These are phyloP conservation scores for Drosophila kokeensis DNA, from an alignment of 2,888 invertebrate genomes.

Conservation along the genomic window DNA sequence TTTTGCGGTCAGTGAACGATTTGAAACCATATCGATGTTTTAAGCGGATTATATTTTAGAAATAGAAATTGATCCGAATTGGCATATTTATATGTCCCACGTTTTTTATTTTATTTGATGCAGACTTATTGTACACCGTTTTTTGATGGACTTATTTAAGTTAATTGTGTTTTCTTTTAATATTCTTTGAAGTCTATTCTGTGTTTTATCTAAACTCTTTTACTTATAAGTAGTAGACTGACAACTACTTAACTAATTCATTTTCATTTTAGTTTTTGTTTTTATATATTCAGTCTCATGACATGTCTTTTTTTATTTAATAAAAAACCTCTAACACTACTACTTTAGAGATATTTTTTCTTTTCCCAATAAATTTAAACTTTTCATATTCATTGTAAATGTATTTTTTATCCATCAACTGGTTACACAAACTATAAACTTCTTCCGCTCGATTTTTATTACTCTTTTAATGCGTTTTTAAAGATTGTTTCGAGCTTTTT, in stretches of 20 bases:
- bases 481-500: neutral
- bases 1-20: slow-evolving; percentile 20
- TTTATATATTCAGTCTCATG: neutral
- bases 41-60: slow-evolving; percentile 1
- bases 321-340: neutral
- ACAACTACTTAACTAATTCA: neutral
- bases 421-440: neutral
- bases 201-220: neutral
- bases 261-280: neutral
- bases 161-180: neutral
- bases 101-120: neutral
- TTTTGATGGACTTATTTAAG: neutral
- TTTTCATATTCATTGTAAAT: neutral
- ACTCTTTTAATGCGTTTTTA: neutral
- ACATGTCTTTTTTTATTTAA: neutral
- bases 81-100: neutral
- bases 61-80: neutral
- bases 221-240: neutral
- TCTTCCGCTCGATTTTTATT: neutral
- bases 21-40: slow-evolving; percentile 8
- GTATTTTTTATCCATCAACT: neutral
- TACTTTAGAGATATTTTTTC: neutral
- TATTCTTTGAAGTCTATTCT: neutral
- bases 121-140: neutral
- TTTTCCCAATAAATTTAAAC: neutral